Base-by-base conservation (phyloP, 2,888 invertebrate species). In the Lypha dubia region DNA sequence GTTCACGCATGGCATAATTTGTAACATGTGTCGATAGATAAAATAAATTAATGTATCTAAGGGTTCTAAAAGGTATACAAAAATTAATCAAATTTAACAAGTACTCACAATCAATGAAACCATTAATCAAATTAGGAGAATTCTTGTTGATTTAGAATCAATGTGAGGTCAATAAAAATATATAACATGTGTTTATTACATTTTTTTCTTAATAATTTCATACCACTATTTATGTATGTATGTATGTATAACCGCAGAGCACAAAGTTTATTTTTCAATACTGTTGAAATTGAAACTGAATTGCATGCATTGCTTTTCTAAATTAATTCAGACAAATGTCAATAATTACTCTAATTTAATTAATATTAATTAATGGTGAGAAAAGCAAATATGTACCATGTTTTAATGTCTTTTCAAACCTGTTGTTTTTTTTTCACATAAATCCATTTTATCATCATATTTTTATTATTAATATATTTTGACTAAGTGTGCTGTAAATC, bases 281-380 rank as follows among this genome's bases (percentile, higher is more conserved):
- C 11, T 51, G 24, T 24, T 7, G 53, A 24, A 53, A 15, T 53
- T 15, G 38, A 20, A 74, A 17, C 22, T 56, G 20, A 6, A 62
- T 17, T 3, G n/a, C 62, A 38, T 49, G 17, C 11, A 46, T 17
- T 17, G 11, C 35, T 51, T 38, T 38, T 24, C 11, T 8, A 35
- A 71, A 63, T 56, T 53, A 46, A 65, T 63, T 46, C 56, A 38
- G 35, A 60, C 60, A 60, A 20, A 49, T 75, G 56, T 49, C 53
- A 53, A 60, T 51, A 76, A 58, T 75, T 71, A 51, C 22, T n/a
- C 17, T 71, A 65, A 79, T 79, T 76, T 60, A 38, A 80, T 80
- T 24, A 60, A 53, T 44, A 67, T 46, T 71, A 65, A 49, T 46
- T 71, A 65, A 49, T 46, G 20, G 63, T 60, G 58, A 76, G 58